Conservation (phyloP, 2,113 vertebrate genomes). For the Zonotrichia leucophrys region DNA sequence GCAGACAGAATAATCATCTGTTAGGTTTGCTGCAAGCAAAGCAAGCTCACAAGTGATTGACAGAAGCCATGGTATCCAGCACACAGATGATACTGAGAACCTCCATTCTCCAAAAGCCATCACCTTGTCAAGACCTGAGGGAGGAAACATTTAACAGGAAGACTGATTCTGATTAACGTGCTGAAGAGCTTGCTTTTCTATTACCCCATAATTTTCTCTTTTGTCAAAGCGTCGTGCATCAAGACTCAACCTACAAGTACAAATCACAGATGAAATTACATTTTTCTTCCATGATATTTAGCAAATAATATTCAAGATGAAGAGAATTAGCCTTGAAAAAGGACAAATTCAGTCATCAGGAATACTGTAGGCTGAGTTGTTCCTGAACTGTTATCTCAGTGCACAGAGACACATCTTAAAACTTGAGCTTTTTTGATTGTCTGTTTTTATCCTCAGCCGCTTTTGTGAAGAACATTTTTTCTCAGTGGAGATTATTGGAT, state of each 20-base stretch:
- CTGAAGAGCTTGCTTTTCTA: neutral
- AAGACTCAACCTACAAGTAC: constrained; percentile 12
- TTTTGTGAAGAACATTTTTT: neutral
- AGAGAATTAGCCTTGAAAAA: constrained; percentile 30
- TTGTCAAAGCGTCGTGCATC: neutral
- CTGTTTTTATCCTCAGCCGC: neutral
- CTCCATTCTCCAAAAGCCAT: neutral
- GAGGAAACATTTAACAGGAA: constrained; percentile 11
- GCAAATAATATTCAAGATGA: constrained; percentile 2
- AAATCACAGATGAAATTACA: neutral
- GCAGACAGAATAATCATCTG: constrained; percentile 12
- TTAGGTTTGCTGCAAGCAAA: constrained; percentile 12
- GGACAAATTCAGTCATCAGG: neutral
- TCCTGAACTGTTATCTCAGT: neutral
- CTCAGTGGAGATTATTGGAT: neutral
- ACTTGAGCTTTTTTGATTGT: neutral
- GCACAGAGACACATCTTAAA: neutral
- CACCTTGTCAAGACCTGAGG: constrained; percentile 4
- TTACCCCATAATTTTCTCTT: constrained; percentile 23
- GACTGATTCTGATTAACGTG: constrained; percentile 7
- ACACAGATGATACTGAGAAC: constrained; percentile 11
- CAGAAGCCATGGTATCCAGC: neutral
- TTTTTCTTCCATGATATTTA: constrained; percentile 10
- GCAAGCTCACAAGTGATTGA: constrained; percentile 20
- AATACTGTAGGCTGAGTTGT: neutral